phyloP scores from a whole-genome alignment of 2,888 invertebrate species.

The Drosophila kuntzei region DNA sequence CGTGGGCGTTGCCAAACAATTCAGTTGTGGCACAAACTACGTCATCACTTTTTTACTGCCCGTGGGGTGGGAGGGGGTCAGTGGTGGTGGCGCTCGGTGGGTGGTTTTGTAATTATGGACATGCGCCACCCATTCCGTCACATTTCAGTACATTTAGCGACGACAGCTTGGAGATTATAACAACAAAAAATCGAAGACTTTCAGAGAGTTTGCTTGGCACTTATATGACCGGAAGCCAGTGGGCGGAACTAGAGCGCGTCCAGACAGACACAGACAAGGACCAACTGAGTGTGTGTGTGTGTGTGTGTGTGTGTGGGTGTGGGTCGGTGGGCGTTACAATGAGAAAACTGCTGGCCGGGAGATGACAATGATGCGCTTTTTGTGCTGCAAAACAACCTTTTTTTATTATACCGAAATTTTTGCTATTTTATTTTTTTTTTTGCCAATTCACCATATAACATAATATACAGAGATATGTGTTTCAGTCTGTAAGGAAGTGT shows the following conservation, averaged over 20 bases:
- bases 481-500: not conserved
- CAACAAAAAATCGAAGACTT: conserved; percentile 57
- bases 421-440: conserved; percentile 62
- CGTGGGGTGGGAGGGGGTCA: conserved; percentile 20
- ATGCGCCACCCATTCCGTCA: conserved; percentile 66
- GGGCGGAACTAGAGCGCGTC: conserved; percentile 81
- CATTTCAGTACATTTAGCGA: conserved; percentile 55
- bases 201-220: conserved; percentile 55
- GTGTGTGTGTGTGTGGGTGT: conserved; percentile 12
- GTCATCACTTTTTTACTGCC: conserved; percentile 75
- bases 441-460: conserved; percentile 69
- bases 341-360: conserved; percentile 46
- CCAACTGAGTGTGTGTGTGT: conserved; percentile 33
- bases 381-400: conserved; percentile 60
- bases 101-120: conserved; percentile 79
- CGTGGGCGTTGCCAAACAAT: conserved; percentile 77
- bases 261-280: conserved; percentile 66
- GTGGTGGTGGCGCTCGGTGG: conserved; percentile 51
- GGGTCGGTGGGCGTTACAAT: conserved; percentile 62
- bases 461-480: conserved; percentile 17
- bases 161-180: conserved; percentile 52
- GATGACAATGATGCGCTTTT: conserved; percentile 77
- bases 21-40: conserved; percentile 74
- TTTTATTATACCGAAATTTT: conserved; percentile 59
- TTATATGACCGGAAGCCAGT: conserved; percentile 75